phyloP scores from a whole-genome alignment of 2,113 vertebrate genomes.

The Paradisaea rubra region DNA sequence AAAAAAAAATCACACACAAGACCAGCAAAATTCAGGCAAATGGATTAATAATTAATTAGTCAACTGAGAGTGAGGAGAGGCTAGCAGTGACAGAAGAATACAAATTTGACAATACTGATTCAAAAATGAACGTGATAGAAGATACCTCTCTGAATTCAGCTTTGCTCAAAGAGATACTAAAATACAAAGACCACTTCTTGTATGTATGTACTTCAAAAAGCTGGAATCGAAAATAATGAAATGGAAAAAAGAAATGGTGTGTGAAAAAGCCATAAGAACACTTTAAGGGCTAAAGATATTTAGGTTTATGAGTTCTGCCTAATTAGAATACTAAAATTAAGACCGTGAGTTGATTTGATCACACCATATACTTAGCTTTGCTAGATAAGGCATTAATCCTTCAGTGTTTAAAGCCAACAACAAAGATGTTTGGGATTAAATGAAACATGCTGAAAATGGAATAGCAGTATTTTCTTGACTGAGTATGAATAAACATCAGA shows the following conservation, averaged over 20 bases:
- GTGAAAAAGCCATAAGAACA: not conserved
- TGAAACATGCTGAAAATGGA: not conserved
- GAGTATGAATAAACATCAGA: not conserved
- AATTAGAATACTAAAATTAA: not conserved
- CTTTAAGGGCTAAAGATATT: not conserved
- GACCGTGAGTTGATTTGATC: not conserved
- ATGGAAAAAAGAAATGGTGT: not conserved
- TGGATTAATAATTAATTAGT: not conserved
- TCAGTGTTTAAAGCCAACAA: not conserved
- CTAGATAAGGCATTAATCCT: not conserved
- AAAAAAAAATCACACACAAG: not conserved
- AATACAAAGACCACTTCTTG: accelerated
- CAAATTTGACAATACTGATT: not conserved
- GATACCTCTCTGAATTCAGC: not conserved
- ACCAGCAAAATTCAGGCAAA: not conserved
- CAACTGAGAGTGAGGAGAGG: not conserved
- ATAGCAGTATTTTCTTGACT: not conserved
- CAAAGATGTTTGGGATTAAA: not conserved
- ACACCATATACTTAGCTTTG: not conserved
- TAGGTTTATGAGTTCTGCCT: not conserved
- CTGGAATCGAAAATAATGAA: not conserved
- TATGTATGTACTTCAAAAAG: not conserved
- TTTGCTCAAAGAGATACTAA: not conserved
- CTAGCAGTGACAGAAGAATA: not conserved
- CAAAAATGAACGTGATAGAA: not conserved